A percentile compares a stretch with the other conserved stretches of the same genome.
phyloP scores from a whole-genome alignment of 2,113 vertebrate genomes.

The Mastomys natalensis region DNA sequence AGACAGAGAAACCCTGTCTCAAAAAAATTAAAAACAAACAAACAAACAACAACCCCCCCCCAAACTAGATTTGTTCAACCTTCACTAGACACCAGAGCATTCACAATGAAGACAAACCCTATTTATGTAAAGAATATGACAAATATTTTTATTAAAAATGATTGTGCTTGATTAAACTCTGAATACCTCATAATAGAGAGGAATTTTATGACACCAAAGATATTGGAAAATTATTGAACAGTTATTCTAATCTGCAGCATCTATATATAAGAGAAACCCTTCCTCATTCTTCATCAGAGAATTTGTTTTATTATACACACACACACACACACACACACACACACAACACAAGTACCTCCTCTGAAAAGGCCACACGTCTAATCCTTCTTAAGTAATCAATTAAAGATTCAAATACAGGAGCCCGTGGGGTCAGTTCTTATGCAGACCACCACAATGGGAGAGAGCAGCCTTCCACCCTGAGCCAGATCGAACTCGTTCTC shows the following conservation, averaged over 20 bases:
- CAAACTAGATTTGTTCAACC: neutral
- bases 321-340: too few relatives aligned
- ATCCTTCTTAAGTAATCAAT: neutral
- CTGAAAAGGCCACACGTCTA: neutral
- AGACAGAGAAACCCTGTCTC: too few relatives aligned
- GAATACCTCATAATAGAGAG: neutral
- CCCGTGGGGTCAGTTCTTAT: neutral
- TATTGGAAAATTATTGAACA: neutral
- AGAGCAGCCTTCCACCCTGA: neutral
- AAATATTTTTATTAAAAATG: neutral
- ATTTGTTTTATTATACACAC: neutral
- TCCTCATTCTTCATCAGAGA: neutral
- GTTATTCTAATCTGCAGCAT: neutral
- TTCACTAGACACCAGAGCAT: neutral
- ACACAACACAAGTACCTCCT: neutral
- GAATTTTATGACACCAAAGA: neutral
- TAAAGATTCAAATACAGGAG: neutral
- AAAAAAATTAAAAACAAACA: too few relatives aligned
- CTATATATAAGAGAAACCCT: neutral
- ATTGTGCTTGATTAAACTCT: neutral
- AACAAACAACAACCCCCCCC: too few relatives aligned
- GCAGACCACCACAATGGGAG: neutral
- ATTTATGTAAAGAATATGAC: neutral
- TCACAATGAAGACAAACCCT: neutral
- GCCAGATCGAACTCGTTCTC: neutral